Evolutionary conservation across 2,113 vertebrate species (phyloP).

Genomic region (Murina feae): DNA sequence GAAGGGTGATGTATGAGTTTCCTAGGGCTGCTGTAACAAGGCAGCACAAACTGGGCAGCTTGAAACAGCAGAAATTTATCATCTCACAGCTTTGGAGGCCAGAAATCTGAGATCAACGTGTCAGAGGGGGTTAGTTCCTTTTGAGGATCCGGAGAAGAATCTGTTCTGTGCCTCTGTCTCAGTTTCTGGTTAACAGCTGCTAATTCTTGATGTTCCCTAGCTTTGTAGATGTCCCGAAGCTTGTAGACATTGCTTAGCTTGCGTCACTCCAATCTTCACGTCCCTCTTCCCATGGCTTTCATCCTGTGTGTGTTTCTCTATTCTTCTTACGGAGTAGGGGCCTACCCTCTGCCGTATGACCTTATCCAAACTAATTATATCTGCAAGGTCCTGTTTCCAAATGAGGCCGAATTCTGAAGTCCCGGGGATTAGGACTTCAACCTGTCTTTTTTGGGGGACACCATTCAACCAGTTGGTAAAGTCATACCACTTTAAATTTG

Average conservation of each 20-base stretch:
- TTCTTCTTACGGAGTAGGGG: not conserved
- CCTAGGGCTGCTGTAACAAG: not conserved
- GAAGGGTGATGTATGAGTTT: not conserved
- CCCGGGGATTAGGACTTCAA: not conserved
- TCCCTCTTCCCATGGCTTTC: fast-evolving
- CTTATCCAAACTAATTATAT: not conserved
- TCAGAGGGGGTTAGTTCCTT: not conserved
- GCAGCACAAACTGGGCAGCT: not conserved
- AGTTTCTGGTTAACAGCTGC: not conserved
- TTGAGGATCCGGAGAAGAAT: not conserved
- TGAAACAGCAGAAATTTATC: not conserved
- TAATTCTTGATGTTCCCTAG: not conserved
- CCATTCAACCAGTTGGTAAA: not conserved
- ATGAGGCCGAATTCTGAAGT: not conserved
- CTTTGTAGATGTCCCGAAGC: too few species aligned
- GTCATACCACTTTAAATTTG: not conserved
- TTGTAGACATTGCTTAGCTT: not conserved
- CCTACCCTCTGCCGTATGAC: not conserved
- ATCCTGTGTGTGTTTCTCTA: not conserved
- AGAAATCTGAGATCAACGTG: not conserved
- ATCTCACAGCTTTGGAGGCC: not conserved
- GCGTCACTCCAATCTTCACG: not conserved
- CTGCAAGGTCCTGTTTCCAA: not conserved
- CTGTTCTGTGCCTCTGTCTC: fast-evolving
- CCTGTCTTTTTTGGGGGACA: not conserved